phyloP scores from a whole-genome alignment of 2,888 invertebrate species.

The Odontothrips loti region DNA sequence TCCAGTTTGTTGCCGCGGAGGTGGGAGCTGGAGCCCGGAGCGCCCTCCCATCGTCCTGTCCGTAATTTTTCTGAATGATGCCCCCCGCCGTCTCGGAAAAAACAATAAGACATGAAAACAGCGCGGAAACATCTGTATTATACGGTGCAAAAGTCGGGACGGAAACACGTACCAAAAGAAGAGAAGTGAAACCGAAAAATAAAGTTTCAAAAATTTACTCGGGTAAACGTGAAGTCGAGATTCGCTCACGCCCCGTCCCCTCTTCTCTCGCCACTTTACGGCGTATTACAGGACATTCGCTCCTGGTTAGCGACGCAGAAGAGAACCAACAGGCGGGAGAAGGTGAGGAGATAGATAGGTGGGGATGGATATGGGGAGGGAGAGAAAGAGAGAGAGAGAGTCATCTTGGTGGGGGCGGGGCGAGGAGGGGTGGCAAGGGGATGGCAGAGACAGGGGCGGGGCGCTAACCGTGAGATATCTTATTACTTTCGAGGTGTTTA shows the following conservation, averaged over 20 bases:
- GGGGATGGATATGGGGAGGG: not conserved
- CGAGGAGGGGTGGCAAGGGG: not conserved
- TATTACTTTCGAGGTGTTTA: conserved; percentile 26
- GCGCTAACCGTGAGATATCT: conserved; percentile 26
- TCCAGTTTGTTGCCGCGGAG: not conserved
- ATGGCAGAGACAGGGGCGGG: not conserved
- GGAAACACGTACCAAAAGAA: too few species aligned
- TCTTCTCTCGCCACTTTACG: too few species aligned
- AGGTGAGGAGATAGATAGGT: not conserved
- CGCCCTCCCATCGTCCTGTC: too few species aligned
- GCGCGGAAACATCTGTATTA: too few species aligned
- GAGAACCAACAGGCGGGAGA: not conserved
- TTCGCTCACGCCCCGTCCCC: too few species aligned
- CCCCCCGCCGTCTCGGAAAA: not conserved
- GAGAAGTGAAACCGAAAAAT: too few species aligned
- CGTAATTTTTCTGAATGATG: not conserved
- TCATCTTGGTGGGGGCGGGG: not conserved
- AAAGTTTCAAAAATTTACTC: too few species aligned
- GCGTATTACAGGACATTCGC: not conserved
- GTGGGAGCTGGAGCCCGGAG: too few species aligned
- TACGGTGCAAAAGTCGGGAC: too few species aligned
- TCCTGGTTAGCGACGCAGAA: not conserved
- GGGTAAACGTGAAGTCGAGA: too few species aligned
- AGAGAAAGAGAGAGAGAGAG: not conserved
- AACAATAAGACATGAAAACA: too few species aligned